Base-by-base conservation (phyloP, 2,797 vertebrate species). In the Botia almorhae region DNA sequence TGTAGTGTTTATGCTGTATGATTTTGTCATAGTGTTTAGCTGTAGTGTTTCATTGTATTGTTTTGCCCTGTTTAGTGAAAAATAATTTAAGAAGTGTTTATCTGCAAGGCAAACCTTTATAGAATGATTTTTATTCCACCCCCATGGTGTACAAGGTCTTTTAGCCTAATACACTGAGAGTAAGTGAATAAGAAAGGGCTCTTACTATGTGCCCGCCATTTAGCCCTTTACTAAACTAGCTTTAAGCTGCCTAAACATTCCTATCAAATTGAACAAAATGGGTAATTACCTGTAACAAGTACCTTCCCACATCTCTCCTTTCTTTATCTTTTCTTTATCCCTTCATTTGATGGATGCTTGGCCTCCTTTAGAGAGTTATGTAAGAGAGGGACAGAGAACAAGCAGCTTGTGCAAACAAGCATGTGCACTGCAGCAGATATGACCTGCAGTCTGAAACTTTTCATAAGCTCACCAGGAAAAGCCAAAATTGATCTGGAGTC, bases 391-490 rank as follows among this genome's bases (percentile, higher is more conserved):
- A 86, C 86, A 92, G 92, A 91, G 92, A 94, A 92, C 82, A 85
- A 85, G 88, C 85, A 88, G 86, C 89, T 90, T 93, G 92, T 91
- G 89, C 90, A 94, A 93, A 93, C 91, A 94, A 85, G 84, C 88
- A 71, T 74, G 74, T 82, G 91, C 77, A 69, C 76, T 65, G 72
- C 86, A 87, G 88, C 14, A 61, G 86, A 85, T 87, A 19, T 23
- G 87, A 91, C 90, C 88, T 87, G 90, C 87, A 89, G 36, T 90
- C 83, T 84, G 81, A 23, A 69, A 72, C 82, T 75, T 63, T 11
- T 36, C 36, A 48, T 23, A 19, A 75, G 65, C 23, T 23, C 26
- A 23, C 36, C 67, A 26, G 46, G 48, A 65, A 60, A 60, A n/a
- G 19, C 5, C 5, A 23, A 13, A 46, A 64, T 55, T 65, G 61